Base-by-base conservation (phyloP, 2,888 invertebrate species). In the Dorcus parallelipipedus region DNA sequence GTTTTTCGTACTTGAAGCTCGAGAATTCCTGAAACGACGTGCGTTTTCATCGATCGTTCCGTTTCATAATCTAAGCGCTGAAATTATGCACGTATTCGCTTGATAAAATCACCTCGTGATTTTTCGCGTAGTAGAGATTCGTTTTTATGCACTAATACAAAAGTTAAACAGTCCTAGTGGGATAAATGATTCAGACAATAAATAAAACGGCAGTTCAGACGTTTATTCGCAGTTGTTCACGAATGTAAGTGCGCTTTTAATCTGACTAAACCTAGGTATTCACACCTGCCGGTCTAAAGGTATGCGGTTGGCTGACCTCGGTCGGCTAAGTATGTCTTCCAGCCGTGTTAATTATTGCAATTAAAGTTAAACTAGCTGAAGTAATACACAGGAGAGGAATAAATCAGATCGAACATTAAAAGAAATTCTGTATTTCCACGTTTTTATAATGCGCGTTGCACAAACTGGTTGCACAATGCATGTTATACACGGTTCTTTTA, bases 311-410 rank as follows among this genome's bases (percentile, higher is more conserved):
- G 53, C 60, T 66, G 66, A 65, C 66, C 65, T 66, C 66, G 64
- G 53, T 54, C 59, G 64, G 52, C 57, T 60, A 64, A 64, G 59
- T 66, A 64, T 61, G 58, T 68, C 65, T 68, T 63, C 60, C 63
- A 64, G 59, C 56, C 57, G 65, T 64, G 65, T 65, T 69, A 69
- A 69, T 69, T 66, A 69, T 64, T 67, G 64, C 66, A 67, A 65
- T 67, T 67, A 64, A 64, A 65, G 59, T 58, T 54, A 63, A 54
- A 58, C 63, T 54, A 50, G 50, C 51, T 23, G 41, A 50, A 26
- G 42, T 51, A 54, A 42, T 51, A 39, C 50, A 58, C 49, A 58
- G 50, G 54, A 54, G 48, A 54, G 38, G 26, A 49, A 50, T 54
- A 54, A 58, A 54, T 50, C 52, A 45, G 38, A 41, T 52, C 38